phyloP scores from a whole-genome alignment of 2,113 vertebrate species.

The Phalacrocorax pelagicus region DNA sequence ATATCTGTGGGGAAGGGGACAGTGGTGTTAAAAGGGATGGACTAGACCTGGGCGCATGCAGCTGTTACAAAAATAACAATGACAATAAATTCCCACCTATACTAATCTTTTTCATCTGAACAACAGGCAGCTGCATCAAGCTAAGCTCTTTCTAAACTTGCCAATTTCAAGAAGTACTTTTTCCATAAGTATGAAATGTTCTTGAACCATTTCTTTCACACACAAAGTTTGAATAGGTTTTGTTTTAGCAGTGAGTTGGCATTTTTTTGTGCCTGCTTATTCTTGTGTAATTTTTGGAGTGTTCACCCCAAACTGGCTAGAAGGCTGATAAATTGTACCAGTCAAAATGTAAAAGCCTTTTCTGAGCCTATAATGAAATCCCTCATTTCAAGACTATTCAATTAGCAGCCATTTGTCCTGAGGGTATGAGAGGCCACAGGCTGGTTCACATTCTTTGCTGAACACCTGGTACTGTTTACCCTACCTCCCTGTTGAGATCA shows the following conservation, averaged over 20 bases:
- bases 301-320: background rate
- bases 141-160: background rate
- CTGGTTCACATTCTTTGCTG: background rate
- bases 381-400: background rate
- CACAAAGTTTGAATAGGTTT: background rate
- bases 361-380: background rate
- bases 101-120: background rate
- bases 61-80: background rate
- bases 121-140: background rate
- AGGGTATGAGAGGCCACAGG: background rate
- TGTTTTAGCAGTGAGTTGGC: background rate
- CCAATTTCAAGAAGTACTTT: background rate
- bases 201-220: background rate
- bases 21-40: background rate
- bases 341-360: background rate
- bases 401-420: background rate
- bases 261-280: background rate
- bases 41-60: background rate
- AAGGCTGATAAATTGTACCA: background rate
- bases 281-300: background rate
- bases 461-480: background rate
- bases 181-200: background rate
- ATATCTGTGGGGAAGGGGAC: background rate
- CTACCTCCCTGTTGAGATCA: background rate
- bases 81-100: background rate